These are phyloP conservation scores for Caenorhabditis tropicalis DNA, from an alignment of 1,140 invertebrate species.

Conservation along the genomic window DNA sequence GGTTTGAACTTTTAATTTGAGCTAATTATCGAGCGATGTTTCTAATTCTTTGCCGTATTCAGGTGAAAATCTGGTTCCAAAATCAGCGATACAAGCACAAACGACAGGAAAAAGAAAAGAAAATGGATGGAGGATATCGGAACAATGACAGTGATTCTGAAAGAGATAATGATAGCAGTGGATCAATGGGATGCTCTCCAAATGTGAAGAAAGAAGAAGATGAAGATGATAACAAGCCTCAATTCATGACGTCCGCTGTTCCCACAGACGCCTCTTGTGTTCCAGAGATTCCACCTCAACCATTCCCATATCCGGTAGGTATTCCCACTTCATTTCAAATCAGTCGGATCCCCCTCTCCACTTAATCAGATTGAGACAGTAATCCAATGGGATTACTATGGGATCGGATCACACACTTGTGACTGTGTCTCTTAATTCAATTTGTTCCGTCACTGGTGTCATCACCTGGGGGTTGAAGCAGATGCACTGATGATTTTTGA, in stretches of 20 bases:
- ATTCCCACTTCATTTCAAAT: not conserved
- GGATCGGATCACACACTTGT: conserved; percentile 26
- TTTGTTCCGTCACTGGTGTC: conserved; percentile 19
- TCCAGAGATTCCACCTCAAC: not conserved
- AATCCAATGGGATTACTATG: conserved; percentile 36
- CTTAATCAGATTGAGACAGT: not conserved
- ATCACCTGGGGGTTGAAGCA: conserved; percentile 10
- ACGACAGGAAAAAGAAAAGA: conserved; percentile 46
- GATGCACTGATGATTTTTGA: conserved; percentile 28
- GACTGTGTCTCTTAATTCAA: conserved; percentile 38
- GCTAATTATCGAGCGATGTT: not conserved
- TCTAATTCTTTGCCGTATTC: conserved; percentile 34
- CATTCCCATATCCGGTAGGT: conserved; percentile 20
- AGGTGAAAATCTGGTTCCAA: conserved; percentile 57
- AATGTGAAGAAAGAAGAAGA: not conserved
- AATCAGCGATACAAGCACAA: conserved; percentile 55
- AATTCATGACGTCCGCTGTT: not conserved
- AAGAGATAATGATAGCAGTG: conserved; percentile 32
- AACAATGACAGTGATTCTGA: not conserved
- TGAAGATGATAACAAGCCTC: not conserved
- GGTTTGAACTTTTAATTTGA: conserved; percentile 38
- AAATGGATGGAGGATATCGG: conserved; percentile 31
- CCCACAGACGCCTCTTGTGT: not conserved
- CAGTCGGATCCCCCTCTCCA: not conserved
- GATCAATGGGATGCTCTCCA: not conserved